Base-by-base conservation (phyloP, 2,797 vertebrate species). In the Melanotaenia trifasciata region DNA sequence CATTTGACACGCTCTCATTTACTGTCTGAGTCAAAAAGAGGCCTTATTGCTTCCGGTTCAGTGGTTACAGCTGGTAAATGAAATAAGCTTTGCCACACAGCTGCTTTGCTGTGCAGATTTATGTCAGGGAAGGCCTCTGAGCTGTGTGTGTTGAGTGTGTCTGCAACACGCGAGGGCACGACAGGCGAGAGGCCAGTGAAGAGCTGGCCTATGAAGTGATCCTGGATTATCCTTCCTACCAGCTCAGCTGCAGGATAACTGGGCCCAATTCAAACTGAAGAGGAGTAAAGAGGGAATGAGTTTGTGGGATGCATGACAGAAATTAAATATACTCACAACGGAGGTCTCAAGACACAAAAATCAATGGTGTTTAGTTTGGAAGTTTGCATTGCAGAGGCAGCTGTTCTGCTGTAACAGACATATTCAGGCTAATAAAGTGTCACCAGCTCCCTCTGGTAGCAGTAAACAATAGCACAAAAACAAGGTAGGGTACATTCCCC, bases 371-470 rank as follows among this genome's bases (percentile, higher is more conserved):
- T 87, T 79, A 72, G 84, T 88, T 79, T 80, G 78, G 76, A 84
- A 72, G 80, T 86, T 66, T 83, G 79, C 76, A 76, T 81, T 72
- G 82, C 58, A 64, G 20, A 64, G 56, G 54, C 78, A 67, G 82
- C 72, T 72, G 63, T 69, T 53, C 56, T 18, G 50, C 59, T 57
- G 1, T 85, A 87, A 87, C 80, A 87, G 87, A 92, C 84, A 61
- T 76, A 91, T 91, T 84, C 79, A 84, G 84, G 87, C 80, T 90
- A 88, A 90, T 83, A 72, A 72, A 83, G 85, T 87, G 89, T 87
- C 87, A 88, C 77, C 0, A 58, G 64, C 73, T 90, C 90, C 85
- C 88, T 22, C 47, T 79, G 85, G 87, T 75, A 72, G 65, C 50
- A 43, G 72, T 80, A 87, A 89, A 91, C 87, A 90, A 87, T 70